A percentile compares a stretch with the other conserved stretches of the same genome.
phyloP scores from a whole-genome alignment of 2,113 vertebrate genomes.

The Hemiscyllium ocellatum region DNA sequence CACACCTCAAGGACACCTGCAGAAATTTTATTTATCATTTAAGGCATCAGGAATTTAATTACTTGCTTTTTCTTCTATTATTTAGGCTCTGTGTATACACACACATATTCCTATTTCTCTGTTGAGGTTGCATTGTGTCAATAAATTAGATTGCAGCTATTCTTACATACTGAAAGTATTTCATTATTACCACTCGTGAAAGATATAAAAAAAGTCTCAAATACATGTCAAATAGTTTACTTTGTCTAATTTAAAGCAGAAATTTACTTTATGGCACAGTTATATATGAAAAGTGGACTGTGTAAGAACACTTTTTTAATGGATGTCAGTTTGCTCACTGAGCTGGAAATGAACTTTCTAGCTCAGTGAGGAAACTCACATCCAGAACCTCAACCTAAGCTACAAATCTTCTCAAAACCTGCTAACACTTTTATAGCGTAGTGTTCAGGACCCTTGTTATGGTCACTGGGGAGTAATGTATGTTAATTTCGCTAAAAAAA shows the following conservation, averaged over 20 bases:
- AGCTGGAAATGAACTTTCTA: too few species aligned
- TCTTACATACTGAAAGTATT: not conserved
- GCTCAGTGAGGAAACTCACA: too few species aligned
- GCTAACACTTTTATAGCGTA: not conserved
- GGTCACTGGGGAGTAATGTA: not conserved
- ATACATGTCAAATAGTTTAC: not conserved
- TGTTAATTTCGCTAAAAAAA: not conserved
- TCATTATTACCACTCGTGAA: not conserved
- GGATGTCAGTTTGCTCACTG: too few species aligned
- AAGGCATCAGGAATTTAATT: not conserved
- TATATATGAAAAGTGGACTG: not conserved
- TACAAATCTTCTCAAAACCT: too few species aligned
- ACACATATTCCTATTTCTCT: not conserved
- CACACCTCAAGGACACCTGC: not conserved
- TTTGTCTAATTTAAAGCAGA: not conserved
- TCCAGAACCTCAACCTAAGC: too few species aligned
- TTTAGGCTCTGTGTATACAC: not conserved
- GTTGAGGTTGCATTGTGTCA: not conserved
- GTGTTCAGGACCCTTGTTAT: not conserved
- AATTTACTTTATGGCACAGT: not conserved
- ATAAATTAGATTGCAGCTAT: not conserved
- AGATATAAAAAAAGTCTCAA: not conserved
- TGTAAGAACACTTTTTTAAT: not conserved
- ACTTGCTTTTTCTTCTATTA: not conserved
- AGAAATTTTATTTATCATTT: not conserved